Conservation (phyloP, 2,797 vertebrate species). For the Pygocentrus nattereri region DNA sequence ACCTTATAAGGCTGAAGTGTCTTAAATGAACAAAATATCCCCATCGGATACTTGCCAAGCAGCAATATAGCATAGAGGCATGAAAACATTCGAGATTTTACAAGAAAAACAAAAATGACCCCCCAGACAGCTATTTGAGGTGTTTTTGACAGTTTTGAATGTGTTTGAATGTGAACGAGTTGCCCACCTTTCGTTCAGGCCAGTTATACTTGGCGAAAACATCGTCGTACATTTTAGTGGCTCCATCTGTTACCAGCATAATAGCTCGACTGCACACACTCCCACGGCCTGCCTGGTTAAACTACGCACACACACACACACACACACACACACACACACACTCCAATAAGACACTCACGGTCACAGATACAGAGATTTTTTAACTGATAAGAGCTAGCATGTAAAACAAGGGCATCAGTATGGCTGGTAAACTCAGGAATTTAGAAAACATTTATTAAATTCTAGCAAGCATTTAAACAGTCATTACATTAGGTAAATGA, state of each 20-base stretch:
- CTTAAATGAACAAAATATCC: constrained; percentile 47
- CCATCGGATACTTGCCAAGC: constrained; percentile 6
- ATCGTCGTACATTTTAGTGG: constrained; percentile 91
- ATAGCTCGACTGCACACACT: constrained; percentile 97
- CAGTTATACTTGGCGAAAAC: constrained; percentile 97
- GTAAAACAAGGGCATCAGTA: neutral
- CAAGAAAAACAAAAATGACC: no score
- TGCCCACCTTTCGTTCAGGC: constrained; percentile 93
- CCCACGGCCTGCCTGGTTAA: constrained; percentile 95
- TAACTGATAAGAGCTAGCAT: neutral
- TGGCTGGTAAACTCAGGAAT: no score
- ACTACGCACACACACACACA: constrained; percentile 75
- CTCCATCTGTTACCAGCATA: constrained; percentile 97
- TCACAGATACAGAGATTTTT: neutral
- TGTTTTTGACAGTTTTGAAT: neutral
- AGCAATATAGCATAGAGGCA: constrained; percentile 4
- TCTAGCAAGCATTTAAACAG: no score
- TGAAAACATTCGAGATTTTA: no score
- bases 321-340: constrained; percentile 38
- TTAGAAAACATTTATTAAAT: no score
- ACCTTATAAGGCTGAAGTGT: neutral
- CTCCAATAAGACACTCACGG: neutral
- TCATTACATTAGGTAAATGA: neutral
- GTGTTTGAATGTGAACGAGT: no score
- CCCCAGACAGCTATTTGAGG: neutral